Conservation (phyloP, 2,113 vertebrate species). For the Polyodon spathula region DNA sequence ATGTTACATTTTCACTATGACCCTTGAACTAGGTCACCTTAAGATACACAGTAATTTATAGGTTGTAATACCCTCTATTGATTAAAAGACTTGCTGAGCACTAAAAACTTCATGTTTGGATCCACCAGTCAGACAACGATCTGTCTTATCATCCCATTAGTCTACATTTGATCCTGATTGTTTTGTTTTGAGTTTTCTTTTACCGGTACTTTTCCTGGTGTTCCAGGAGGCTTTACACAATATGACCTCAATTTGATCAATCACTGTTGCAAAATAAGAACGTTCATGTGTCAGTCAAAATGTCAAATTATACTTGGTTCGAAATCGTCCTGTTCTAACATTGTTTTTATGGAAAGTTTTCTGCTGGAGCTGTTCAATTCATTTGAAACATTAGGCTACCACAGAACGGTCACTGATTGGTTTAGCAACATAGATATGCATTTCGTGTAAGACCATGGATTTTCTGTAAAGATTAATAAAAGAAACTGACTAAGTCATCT, state of each 20-base stretch:
- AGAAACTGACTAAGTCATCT: slow-evolving; percentile 14
- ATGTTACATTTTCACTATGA: neutral
- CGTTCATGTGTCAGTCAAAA: too few species aligned
- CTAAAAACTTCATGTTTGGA: too few species aligned
- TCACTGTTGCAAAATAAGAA: too few species aligned
- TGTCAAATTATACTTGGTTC: too few species aligned
- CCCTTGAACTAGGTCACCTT: neutral
- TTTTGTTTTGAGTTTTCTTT: too few species aligned
- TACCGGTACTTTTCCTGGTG: too few species aligned
- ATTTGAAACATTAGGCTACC: slow-evolving; percentile 18
- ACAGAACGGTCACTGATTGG: slow-evolving; percentile 11
- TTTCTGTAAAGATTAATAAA: slow-evolving; percentile 11
- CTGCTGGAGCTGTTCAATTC: neutral
- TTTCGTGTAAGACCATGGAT: slow-evolving; percentile 9
- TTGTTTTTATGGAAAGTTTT: neutral
- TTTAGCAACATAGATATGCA: slow-evolving; percentile 1
- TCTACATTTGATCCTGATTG: too few species aligned
- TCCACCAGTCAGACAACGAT: too few species aligned
- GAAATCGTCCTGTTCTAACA: too few species aligned
- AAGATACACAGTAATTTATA: neutral
- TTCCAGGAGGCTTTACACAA: too few species aligned
- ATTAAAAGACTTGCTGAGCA: neutral
- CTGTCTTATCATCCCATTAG: too few species aligned
- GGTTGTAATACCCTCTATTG: neutral
- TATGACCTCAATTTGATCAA: too few species aligned